phyloP scores from a whole-genome alignment of 2,113 vertebrate species.

The Andinoacara biseriatus region DNA sequence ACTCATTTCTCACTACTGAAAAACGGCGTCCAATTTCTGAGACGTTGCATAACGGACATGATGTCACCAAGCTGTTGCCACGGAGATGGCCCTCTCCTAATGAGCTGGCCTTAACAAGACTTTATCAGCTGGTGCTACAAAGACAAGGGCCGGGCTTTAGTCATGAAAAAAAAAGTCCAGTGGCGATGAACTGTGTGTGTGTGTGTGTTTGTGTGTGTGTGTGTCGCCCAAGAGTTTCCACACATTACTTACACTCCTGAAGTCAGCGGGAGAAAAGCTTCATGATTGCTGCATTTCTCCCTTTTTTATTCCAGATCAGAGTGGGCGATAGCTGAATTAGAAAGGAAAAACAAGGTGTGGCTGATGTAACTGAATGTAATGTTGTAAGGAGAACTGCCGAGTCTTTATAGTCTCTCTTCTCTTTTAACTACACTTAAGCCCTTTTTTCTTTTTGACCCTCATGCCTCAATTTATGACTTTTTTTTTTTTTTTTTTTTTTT shows the following conservation, averaged over 20 bases:
- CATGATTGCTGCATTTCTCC: constrained; percentile 46
- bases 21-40: background rate
- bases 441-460: background rate
- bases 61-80: constrained; percentile 59
- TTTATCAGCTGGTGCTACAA: constrained; percentile 58
- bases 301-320: constrained; percentile 42
- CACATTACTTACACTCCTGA: constrained; percentile 28
- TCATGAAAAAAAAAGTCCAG: constrained; percentile 9
- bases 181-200: constrained; percentile 1
- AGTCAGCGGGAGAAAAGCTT: constrained; percentile 18
- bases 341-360: constrained; percentile 50
- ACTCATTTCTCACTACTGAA: constrained; percentile 32
- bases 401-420: constrained; percentile 47
- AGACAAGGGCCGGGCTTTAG: constrained; percentile 42
- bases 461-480: constrained; percentile 38
- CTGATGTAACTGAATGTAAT: constrained; percentile 79
- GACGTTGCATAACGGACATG: constrained; percentile 30
- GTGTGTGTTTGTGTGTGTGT: background rate
- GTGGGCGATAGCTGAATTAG: constrained; percentile 25
- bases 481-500: constrained; percentile 5
- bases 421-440: constrained; percentile 25
- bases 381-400: constrained; percentile 43
- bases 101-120: constrained; percentile 69
- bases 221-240: constrained; percentile 25
- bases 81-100: constrained; percentile 52